A percentile compares a stretch with the other conserved stretches of the same genome.
Evolutionary conservation across 2,797 vertebrate species (phyloP).

Genomic region (Sorex maritimensis): DNA sequence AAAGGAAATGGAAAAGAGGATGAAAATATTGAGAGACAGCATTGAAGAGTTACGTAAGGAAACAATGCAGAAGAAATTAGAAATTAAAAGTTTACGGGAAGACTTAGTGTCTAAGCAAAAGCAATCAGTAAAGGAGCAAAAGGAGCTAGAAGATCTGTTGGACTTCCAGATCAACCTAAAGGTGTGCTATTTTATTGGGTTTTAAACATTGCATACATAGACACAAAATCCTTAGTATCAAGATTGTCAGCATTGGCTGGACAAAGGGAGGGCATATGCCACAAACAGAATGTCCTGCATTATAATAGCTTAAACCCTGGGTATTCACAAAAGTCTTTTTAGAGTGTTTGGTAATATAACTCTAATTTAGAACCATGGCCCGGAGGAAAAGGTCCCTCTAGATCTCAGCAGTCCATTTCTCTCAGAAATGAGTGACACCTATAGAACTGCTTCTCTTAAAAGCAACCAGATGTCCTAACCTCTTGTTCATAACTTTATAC

Average conservation of each 20-base stretch:
- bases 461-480: neutral
- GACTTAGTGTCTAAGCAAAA: constrained; percentile 91
- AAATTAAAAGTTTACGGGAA: constrained; percentile 93
- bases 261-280: neutral
- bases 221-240: neutral
- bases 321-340: neutral
- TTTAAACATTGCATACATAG: neutral
- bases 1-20: constrained; percentile 93
- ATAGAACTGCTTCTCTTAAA: neutral
- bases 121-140: constrained; percentile 90
- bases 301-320: neutral
- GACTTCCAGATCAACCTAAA: constrained; percentile 91
- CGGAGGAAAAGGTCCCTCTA: neutral
- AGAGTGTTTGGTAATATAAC: neutral
- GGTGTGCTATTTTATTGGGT: constrained; percentile 86
- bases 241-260: neutral
- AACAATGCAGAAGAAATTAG: constrained; percentile 92
- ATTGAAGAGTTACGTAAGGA: constrained; percentile 94
- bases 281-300: neutral
- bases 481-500: too few species aligned
- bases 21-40: constrained; percentile 91
- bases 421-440: constrained; percentile 29
- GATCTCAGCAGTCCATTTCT: neutral
- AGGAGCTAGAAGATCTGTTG: constrained; percentile 91
- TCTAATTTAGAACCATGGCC: neutral